These are phyloP conservation scores for Luehdorfia chinensis DNA, from an alignment of 1,140 invertebrate species.

Conservation along the genomic window DNA sequence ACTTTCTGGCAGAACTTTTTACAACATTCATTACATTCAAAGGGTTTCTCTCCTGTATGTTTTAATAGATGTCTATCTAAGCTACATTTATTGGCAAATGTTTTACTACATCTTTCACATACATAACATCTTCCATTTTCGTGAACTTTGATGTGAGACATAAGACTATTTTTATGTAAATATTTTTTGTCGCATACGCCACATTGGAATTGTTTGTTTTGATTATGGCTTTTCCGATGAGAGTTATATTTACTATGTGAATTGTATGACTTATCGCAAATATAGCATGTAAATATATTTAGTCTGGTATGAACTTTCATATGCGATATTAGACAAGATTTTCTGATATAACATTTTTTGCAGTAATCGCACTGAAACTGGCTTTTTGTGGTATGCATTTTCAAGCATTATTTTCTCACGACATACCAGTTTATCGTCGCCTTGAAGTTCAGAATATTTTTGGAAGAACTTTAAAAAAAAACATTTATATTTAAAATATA, in stretches of 20 bases:
- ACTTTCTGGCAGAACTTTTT: conserved; percentile 11
- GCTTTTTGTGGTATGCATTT: too few relatives aligned
- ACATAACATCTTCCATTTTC: neutral
- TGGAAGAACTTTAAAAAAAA: too few relatives aligned
- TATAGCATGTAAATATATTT: neutral
- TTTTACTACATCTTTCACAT: conserved; percentile 12
- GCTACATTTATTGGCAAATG: conserved; percentile 8
- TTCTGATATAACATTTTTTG: conserved; percentile 4
- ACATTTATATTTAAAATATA: too few relatives aligned
- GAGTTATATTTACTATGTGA: neutral
- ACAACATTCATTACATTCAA: conserved; percentile 1
- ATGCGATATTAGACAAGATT: neutral
- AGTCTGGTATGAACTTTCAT: neutral
- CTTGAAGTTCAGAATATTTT: too few relatives aligned
- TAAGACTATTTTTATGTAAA: neutral
- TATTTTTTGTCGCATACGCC: conserved; percentile 6
- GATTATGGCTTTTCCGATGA: conserved; percentile 5
- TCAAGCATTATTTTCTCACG: too few relatives aligned
- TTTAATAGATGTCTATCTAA: conserved; percentile 7
- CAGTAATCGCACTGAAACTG: neutral
- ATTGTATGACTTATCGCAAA: conserved; percentile 8
- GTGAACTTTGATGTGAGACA: conserved; percentile 2
- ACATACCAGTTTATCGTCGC: too few relatives aligned
- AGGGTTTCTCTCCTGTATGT: conserved; percentile 1
- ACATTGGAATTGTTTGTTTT: conserved; percentile 6